A percentile compares a stretch with the other conserved stretches of the same genome.
Conservation (phyloP, 1,140 invertebrate species). For the Drosophila pectinifera region DNA sequence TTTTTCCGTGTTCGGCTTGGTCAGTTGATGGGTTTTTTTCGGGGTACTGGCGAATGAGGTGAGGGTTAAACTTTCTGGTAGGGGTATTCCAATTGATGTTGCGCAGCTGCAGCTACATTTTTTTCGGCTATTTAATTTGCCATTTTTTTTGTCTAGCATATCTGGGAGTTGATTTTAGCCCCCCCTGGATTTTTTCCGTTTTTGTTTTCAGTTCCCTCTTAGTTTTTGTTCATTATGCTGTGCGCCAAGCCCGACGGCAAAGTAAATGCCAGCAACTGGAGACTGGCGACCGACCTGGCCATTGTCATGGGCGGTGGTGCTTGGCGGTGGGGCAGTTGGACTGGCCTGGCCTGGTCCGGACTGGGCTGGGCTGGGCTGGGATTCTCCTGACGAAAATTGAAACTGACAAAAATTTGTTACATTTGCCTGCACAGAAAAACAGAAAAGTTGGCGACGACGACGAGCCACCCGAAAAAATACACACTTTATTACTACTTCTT, state of each 20-base stretch:
- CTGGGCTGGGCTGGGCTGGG: conserved; percentile 30
- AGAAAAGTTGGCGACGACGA: conserved; percentile 55
- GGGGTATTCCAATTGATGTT: conserved; percentile 46
- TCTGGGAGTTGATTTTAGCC: conserved; percentile 54
- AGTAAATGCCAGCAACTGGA: conserved; percentile 75
- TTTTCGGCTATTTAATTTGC: conserved; percentile 81
- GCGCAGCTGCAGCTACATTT: conserved; percentile 56
- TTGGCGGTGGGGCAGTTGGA: background rate
- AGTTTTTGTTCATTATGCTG: conserved; percentile 80
- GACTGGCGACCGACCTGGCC: conserved; percentile 66
- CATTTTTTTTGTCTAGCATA: conserved; percentile 72
- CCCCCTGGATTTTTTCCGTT: conserved; percentile 7
- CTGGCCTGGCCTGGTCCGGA: background rate
- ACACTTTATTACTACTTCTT: conserved; percentile 71
- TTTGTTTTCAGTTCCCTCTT: conserved; percentile 46
- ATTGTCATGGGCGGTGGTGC: conserved; percentile 67
- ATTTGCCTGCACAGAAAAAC: conserved; percentile 70
- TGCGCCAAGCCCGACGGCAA: conserved; percentile 76
- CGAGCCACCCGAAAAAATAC: conserved; percentile 39
- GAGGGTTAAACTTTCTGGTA: conserved; percentile 36
- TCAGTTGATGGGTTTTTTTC: conserved; percentile 14
- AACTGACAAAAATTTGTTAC: conserved; percentile 84
- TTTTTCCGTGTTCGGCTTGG: background rate
- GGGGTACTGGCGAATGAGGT: conserved; percentile 24
- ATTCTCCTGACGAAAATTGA: conserved; percentile 74